Evolutionary conservation across 2,113 vertebrate genomes (phyloP).

Genomic region (Rhinogobius similis): DNA sequence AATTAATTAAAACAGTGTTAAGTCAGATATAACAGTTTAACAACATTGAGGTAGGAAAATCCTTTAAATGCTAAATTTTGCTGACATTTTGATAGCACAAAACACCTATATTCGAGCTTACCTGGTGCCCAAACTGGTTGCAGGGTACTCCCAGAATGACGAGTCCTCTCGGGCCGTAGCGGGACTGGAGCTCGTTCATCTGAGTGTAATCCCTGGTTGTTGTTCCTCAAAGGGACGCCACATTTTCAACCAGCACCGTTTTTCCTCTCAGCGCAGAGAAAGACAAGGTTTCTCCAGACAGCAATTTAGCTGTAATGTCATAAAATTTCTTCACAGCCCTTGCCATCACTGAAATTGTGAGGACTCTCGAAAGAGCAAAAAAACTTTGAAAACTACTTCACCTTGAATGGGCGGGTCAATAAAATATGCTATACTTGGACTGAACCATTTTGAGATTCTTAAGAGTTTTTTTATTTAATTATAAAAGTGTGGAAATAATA

Average conservation of each 20-base stretch:
- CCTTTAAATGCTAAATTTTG: neutral
- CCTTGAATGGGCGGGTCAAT: neutral
- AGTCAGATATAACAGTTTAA: neutral
- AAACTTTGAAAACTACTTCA: neutral
- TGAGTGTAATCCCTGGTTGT: conserved; percentile 90
- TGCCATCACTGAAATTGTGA: conserved; percentile 30
- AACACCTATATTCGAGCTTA: conserved; percentile 41
- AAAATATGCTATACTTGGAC: neutral
- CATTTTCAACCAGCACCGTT: conserved; percentile 89
- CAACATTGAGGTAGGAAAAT: neutral
- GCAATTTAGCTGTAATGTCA: conserved; percentile 76
- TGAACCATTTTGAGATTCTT: neutral
- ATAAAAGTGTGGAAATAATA: neutral
- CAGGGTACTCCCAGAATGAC: conserved; percentile 89
- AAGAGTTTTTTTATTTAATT: too few species aligned
- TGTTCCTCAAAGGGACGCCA: conserved; percentile 95
- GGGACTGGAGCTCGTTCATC: conserved; percentile 88
- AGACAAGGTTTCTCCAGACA: conserved; percentile 76
- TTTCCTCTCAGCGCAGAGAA: conserved; percentile 82
- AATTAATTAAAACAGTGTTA: too few species aligned
- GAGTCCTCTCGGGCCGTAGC: conserved; percentile 79
- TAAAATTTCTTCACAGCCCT: conserved; percentile 65
- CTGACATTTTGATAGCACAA: neutral
- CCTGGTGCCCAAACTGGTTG: conserved; percentile 96
- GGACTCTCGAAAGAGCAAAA: too few species aligned